Evolutionary conservation across 2,888 invertebrate species (phyloP).

Genomic region (Cryptocheilus praepositus): DNA sequence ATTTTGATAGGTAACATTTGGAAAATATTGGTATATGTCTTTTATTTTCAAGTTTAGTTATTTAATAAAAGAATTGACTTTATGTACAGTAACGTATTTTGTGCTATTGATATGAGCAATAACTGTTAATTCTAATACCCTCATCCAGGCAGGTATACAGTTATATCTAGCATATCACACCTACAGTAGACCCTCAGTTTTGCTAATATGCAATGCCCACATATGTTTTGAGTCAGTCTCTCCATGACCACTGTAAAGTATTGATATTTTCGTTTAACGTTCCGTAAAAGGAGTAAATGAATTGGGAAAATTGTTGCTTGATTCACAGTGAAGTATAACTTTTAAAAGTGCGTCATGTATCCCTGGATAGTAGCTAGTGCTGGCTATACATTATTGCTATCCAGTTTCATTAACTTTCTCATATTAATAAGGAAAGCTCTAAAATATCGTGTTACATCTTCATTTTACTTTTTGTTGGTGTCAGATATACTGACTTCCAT

Average conservation of each 20-base stretch:
- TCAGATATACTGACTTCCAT: conserved; percentile 62
- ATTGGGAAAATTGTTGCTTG: neutral
- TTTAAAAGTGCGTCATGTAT: conserved; percentile 49
- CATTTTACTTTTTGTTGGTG: conserved; percentile 55
- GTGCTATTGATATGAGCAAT: neutral
- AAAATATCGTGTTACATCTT: conserved; percentile 44
- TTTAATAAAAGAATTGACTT: neutral
- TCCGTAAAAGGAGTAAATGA: neutral
- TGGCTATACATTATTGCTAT: conserved; percentile 57
- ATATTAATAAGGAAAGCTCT: conserved; percentile 53
- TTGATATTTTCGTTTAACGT: conserved; percentile 11
- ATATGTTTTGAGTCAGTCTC: conserved; percentile 30
- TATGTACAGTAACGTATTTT: neutral
- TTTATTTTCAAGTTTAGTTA: neutral
- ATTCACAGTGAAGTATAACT: too few species aligned
- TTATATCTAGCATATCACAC: conserved; percentile 38
- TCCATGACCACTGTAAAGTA: conserved; percentile 12
- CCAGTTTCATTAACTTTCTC: conserved; percentile 59
- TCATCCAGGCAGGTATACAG: conserved; percentile 41
- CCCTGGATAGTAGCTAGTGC: conserved; percentile 45
- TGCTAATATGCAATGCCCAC: conserved; percentile 21
- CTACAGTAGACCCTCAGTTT: conserved; percentile 39
- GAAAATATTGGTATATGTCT: too few species aligned
- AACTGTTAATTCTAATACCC: conserved; percentile 33
- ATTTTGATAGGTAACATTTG: too few species aligned